Evolutionary conservation across 2,113 vertebrate species (phyloP), one percentile per base, ranked within the genome.

Genomic region (Phodopus roborovskii): DNA sequence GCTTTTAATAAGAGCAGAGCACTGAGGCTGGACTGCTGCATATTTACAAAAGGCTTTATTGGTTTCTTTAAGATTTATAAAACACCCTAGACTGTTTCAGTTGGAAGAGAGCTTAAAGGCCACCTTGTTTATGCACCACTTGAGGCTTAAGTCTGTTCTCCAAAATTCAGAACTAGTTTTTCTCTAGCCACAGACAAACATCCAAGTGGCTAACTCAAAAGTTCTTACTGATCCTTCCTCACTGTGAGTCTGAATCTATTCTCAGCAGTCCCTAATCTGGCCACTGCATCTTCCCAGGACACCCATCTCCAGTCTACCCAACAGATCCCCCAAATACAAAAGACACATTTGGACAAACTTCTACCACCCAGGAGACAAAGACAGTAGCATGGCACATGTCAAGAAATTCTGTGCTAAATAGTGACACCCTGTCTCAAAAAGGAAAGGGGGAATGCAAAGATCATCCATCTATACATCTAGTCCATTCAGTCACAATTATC

Each of bases 11-110:
- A 94, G 15, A 73, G 22, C 79, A 53, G 1, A 56, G n/a, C 45
- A 36, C 93, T 58, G 24, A 20, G 48, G 28, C 81, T 85, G 4
- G 16, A 83, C 11, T 24, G 20, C n/a, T 71, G 94, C 75, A 3
- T 96, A 48, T 96, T 97, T 97, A 82, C 85, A 89, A 82, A 94
- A 50, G 82, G 39, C 58, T 96, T 94, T 89, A 64, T 56, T 90
- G 22, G 28, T 91, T 82, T 90, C 64, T 75, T 58, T 89, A 92
- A 90, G 66, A 94, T 91, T 92, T 85, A 88, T 39, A 64, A 73
- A 91, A 53, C 73, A 81, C 82, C 58, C 3, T 68, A 48, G 81
- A 42, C 66, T 86, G n/a, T 73, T 56, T 86, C 45, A 78, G 36
- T 62, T 74, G 8, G 58, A 68, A 92, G 82, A 36, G 26, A 82